Percentiles rank a stretch among this genome's conserved stretches.
These are phyloP conservation scores for Prunella himalayana DNA, from an alignment of 2,113 vertebrate species.

Conservation along the genomic window DNA sequence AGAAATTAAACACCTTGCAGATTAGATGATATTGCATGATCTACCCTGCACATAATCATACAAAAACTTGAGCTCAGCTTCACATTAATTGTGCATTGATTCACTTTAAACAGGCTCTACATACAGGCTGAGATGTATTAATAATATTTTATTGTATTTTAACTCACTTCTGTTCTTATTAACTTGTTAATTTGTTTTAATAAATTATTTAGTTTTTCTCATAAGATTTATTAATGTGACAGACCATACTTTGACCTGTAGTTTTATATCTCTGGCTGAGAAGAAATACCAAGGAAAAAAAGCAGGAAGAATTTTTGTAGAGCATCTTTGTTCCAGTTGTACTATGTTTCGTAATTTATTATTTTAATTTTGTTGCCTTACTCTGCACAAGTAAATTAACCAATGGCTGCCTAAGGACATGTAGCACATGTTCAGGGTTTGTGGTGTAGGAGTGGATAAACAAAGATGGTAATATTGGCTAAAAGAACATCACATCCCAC, in stretches of 20 bases:
- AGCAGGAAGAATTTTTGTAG: not conserved
- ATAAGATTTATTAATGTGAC: conserved; percentile 53
- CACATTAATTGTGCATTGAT: conserved; percentile 45
- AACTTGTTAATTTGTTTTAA: conserved; percentile 55
- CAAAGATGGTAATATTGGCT: conserved; percentile 60
- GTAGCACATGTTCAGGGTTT: conserved; percentile 72
- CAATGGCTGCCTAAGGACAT: conserved; percentile 73
- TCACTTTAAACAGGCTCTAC: conserved; percentile 19
- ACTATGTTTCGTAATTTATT: conserved; percentile 48
- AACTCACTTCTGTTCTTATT: conserved; percentile 53
- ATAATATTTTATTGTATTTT: conserved; percentile 58
- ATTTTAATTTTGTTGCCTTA: conserved; percentile 58
- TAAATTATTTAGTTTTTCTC: conserved; percentile 50
- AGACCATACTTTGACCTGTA: conserved; percentile 12
- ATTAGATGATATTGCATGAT: not conserved
- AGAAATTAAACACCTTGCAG: conserved; percentile 29
- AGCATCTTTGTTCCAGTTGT: conserved; percentile 33
- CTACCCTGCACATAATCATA: not conserved
- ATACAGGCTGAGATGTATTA: conserved; percentile 39
- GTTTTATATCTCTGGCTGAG: conserved; percentile 7
- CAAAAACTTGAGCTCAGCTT: not conserved
- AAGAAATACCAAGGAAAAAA: not conserved
- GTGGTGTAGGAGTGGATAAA: conserved; percentile 64
- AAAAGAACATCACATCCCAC: conserved; percentile 56
- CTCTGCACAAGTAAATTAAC: conserved; percentile 75